Percentiles rank a stretch among this genome's conserved stretches.
phyloP scores from a whole-genome alignment of 2,888 invertebrate species.

The Marasmarcha lunaedactyla region DNA sequence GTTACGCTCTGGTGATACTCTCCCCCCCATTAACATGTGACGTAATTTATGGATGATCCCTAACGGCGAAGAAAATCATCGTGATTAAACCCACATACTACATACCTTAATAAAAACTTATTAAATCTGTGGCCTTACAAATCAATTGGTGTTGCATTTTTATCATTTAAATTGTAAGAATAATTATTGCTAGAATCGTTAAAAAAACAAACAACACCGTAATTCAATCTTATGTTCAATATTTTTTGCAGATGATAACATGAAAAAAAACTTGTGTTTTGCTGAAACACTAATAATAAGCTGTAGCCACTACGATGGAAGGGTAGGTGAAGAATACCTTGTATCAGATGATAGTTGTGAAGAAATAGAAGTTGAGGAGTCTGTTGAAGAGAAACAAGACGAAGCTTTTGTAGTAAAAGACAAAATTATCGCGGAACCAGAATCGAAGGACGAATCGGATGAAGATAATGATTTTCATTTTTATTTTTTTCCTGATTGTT shows the following conservation, averaged over 20 bases:
- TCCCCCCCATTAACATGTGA: too few relatives aligned
- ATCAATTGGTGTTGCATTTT: too few relatives aligned
- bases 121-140: too few relatives aligned
- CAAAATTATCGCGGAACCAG: constrained; percentile 18
- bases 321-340: constrained; percentile 32
- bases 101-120: too few relatives aligned
- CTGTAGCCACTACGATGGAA: constrained; percentile 45
- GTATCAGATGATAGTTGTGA: constrained; percentile 53
- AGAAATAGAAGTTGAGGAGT: constrained; percentile 26
- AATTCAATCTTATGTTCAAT: too few relatives aligned
- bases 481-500: constrained; percentile 57
- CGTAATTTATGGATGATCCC: too few relatives aligned
- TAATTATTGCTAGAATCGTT: too few relatives aligned
- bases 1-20: too few relatives aligned
- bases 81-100: too few relatives aligned
- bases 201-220: too few relatives aligned
- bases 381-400: constrained; percentile 25
- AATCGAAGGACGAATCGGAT: constrained; percentile 22
- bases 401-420: constrained; percentile 24
- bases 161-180: too few relatives aligned
- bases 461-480: constrained; percentile 48
- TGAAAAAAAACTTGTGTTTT: constrained; percentile 62
- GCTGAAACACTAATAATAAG: constrained; percentile 67
- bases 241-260: constrained; percentile 25
- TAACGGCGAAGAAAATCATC: too few relatives aligned